Evolutionary conservation across 2,888 invertebrate genomes (phyloP).

Genomic region (Phlogophora meticulosa): DNA sequence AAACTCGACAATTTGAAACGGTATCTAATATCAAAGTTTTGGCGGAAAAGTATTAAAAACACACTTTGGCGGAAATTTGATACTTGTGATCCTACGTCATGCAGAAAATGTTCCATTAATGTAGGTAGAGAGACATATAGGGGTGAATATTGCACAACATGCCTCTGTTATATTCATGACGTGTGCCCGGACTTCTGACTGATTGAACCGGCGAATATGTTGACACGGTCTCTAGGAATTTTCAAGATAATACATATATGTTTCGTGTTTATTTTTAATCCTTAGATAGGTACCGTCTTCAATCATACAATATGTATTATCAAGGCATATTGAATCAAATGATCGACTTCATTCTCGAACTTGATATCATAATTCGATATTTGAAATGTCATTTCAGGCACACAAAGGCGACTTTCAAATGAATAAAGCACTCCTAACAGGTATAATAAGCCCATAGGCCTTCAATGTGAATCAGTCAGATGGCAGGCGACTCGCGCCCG

Average conservation of each 20-base stretch:
- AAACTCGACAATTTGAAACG: slow-evolving; percentile 45
- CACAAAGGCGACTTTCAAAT: slow-evolving; percentile 29
- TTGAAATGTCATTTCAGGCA: slow-evolving; percentile 11
- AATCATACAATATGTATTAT: not conserved
- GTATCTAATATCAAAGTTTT: slow-evolving; percentile 55
- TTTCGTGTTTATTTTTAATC: slow-evolving; percentile 12
- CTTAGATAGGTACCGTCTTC: not conserved
- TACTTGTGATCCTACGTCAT: slow-evolving; percentile 30
- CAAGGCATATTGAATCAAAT: slow-evolving; percentile 6
- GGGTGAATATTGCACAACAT: slow-evolving; percentile 78
- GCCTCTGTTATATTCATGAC: slow-evolving; percentile 86
- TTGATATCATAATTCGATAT: slow-evolving; percentile 32
- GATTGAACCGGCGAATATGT: slow-evolving; percentile 81
- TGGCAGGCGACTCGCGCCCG: slow-evolving; percentile 70
- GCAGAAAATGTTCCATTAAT: slow-evolving; percentile 46
- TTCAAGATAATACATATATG: slow-evolving; percentile 36
- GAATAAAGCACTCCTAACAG: slow-evolving; percentile 46
- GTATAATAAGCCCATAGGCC: slow-evolving; percentile 61
- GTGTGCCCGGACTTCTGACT: slow-evolving; percentile 81
- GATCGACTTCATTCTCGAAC: not conserved
- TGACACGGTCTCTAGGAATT: slow-evolving; percentile 67
- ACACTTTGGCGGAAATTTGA: slow-evolving; percentile 27
- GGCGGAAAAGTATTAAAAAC: slow-evolving; percentile 49
- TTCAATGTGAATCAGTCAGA: slow-evolving; percentile 72
- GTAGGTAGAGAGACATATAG: slow-evolving; percentile 65